A percentile compares a stretch with the other conserved stretches of the same genome.
phyloP scores from a whole-genome alignment of 2,797 vertebrate species.

The Rhabdomys pumilio region DNA sequence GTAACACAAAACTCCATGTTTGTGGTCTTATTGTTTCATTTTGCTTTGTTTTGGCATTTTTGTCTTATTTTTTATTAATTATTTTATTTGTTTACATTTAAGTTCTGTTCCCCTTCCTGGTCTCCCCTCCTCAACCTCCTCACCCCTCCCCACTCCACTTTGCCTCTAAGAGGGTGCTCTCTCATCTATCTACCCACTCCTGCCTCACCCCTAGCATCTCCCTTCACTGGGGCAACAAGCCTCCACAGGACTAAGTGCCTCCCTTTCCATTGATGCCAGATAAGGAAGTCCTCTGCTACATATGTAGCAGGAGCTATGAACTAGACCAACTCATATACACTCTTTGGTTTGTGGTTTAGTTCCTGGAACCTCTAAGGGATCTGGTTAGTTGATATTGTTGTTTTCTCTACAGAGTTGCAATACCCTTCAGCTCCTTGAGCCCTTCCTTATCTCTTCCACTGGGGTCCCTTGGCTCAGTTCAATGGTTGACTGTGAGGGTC shows the following conservation, averaged over 20 bases:
- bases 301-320: neutral
- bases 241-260: neutral
- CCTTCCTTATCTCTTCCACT: neutral
- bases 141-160: rapidly evolving
- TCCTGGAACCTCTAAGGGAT: neutral
- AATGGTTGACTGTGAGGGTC: neutral
- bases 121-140: neutral
- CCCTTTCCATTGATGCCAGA: neutral
- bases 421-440: neutral
- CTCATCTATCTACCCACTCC: neutral
- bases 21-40: neutral
- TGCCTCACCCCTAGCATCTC: neutral
- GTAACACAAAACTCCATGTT: neutral
- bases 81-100: neutral
- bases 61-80: neutral
- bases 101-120: neutral
- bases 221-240: neutral
- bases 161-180: neutral
- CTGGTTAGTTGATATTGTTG: neutral
- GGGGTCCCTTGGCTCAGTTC: neutral
- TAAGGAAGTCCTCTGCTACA: neutral
- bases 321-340: neutral
- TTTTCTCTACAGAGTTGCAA: neutral
- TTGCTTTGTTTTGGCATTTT: neutral
- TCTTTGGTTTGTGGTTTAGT: neutral